phyloP scores from a whole-genome alignment of 2,113 vertebrate species.

The Leptodactylus fuscus region DNA sequence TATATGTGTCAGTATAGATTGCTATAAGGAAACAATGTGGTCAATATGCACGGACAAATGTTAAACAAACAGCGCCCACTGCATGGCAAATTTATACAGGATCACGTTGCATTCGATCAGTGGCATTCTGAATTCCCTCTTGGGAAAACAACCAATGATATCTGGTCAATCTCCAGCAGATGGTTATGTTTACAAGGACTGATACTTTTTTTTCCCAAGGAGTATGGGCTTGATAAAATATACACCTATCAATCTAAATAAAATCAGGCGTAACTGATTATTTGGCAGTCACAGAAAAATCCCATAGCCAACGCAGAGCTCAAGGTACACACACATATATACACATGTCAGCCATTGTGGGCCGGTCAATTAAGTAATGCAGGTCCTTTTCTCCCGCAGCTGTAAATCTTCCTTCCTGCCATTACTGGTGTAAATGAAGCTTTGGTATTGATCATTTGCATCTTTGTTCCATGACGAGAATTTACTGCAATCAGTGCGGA shows the following conservation, averaged over 20 bases:
- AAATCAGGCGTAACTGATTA: conserved; percentile 36
- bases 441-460: conserved; percentile 67
- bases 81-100: neutral
- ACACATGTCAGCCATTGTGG: conserved; percentile 55
- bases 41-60: neutral
- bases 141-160: neutral
- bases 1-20: neutral
- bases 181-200: neutral
- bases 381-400: conserved; percentile 41
- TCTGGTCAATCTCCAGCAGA: neutral
- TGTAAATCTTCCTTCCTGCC: conserved; percentile 65
- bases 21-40: neutral
- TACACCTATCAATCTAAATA: conserved; percentile 23
- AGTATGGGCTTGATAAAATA: conserved; percentile 17
- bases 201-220: neutral
- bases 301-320: conserved; percentile 9
- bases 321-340: conserved; percentile 48
- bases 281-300: conserved; percentile 56
- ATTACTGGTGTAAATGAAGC: conserved; percentile 61
- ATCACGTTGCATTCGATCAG: neutral
- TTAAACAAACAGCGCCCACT: neutral
- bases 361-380: conserved; percentile 64
- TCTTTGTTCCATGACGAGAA: conserved; percentile 62
- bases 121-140: neutral
- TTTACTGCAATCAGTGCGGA: conserved; percentile 40